Base-by-base conservation (phyloP, 2,888 invertebrate species). In the Dolichomitus sp. region DNA sequence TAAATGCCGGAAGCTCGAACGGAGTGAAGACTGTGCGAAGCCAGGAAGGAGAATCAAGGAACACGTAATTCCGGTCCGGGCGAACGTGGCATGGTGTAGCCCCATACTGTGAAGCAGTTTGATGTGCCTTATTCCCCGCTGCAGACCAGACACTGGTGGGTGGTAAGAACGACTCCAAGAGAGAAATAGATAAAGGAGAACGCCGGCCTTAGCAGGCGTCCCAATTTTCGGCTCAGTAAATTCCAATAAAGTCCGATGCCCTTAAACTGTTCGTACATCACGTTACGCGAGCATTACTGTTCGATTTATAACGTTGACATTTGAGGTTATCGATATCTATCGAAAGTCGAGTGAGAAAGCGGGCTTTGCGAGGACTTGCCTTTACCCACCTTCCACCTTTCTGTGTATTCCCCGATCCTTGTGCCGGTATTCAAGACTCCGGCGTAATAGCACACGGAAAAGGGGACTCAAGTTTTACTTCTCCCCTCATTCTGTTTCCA, bases 201-300 rank as follows among this genome's bases (percentile, higher is more conserved):
- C 72, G 63, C 61, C 40, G 72, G 74, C 86, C 86, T 90, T 89
- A 89, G 84, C 85, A 87, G 27, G 68, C 88, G 89, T 88, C 87
- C 91, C 91, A 91, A 91, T 91, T 91, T 91, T 90, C 89, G 87
- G 88, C 81, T 88, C 91, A 88, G 90, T 92, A 92, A 91, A 92
- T 92, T 92, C 91, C 91, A 92, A 91, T 91, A 91, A 90, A 86
- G 90, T 90, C 90, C 88, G 87, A 86, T 89, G 86, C 86, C 87
- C 87, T 90, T 89, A 90, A 90, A 91, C 88, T 88, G 89, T 91
- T 90, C 91, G 89, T 91, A 90, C 87, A 88, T 91, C 91, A 91
- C 88, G 86, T 87, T 78, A 85, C 81, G 73, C 79, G 73, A 75
- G 81, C 70, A 70, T 37, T 63, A 76, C 68, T 83, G 76, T 59